Conservation (phyloP, 1,140 invertebrate genomes). For the Drosophila nasuta region DNA sequence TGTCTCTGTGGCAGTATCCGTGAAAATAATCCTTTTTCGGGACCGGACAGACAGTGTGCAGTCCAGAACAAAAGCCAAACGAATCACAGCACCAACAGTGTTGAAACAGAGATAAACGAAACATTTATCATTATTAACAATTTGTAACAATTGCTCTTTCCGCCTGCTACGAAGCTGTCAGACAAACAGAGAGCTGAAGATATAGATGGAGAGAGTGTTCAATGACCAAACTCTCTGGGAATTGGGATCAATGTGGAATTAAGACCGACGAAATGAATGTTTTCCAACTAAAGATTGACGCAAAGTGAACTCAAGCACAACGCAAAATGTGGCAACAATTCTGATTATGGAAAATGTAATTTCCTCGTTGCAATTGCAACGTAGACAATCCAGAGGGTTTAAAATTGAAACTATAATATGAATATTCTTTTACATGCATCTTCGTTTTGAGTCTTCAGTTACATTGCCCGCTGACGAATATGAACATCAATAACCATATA, state of each 20-base stretch:
- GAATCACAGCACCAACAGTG: slow-evolving; percentile 19
- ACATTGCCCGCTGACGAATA: slow-evolving; percentile 27
- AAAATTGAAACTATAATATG: slow-evolving; percentile 31
- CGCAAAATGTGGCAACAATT: slow-evolving; percentile 27
- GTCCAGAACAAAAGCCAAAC: slow-evolving; percentile 23
- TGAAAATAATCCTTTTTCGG: slow-evolving; percentile 25
- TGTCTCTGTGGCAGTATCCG: neutral
- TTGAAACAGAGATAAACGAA: slow-evolving; percentile 28
- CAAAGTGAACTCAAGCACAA: slow-evolving; percentile 36
- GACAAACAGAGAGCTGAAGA: neutral
- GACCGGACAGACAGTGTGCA: neutral
- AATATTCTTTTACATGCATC: slow-evolving; percentile 48
- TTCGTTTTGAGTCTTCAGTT: slow-evolving; percentile 43
- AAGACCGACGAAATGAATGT: slow-evolving; percentile 8
- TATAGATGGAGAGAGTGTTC: neutral
- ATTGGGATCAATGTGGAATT: slow-evolving; percentile 7
- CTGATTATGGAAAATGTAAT: slow-evolving; percentile 66
- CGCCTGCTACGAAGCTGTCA: neutral
- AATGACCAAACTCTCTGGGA: slow-evolving; percentile 14
- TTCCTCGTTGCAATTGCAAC: slow-evolving; percentile 45
- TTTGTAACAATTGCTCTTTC: slow-evolving; percentile 34
- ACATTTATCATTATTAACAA: slow-evolving; percentile 67
- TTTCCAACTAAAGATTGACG: slow-evolving; percentile 18
- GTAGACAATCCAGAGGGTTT: slow-evolving; percentile 27
- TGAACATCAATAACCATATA: neutral